Conservation (phyloP, 2,797 vertebrate genomes). For the Anguilla marmorata region DNA sequence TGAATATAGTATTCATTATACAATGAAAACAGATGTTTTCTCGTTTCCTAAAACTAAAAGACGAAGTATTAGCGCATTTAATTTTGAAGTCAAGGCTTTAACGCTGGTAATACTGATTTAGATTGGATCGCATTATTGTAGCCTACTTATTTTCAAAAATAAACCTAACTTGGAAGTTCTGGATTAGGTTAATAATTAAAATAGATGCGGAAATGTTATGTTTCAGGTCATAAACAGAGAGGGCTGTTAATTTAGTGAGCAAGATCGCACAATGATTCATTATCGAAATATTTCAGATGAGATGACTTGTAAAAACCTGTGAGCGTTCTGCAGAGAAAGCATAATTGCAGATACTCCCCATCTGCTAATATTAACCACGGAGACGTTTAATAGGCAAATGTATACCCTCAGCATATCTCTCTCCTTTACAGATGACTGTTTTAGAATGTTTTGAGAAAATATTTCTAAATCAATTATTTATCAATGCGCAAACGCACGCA, state of each 20-base stretch:
- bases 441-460: constrained; percentile 67
- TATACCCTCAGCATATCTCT: constrained; percentile 72
- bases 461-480: constrained; percentile 16
- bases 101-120: not conserved
- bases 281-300: constrained; percentile 62
- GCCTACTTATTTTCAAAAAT: not conserved
- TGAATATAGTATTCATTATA: not conserved
- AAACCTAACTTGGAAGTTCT: not conserved
- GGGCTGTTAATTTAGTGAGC: not conserved
- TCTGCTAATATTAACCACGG: constrained; percentile 69
- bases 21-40: not conserved
- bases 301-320: constrained; percentile 53
- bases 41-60: not conserved
- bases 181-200: not conserved
- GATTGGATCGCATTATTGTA: not conserved
- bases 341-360: constrained; percentile 72
- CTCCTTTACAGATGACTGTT: constrained; percentile 79
- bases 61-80: not conserved
- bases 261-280: constrained; percentile 16
- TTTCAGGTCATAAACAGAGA: not conserved
- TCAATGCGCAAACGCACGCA: constrained; percentile 8
- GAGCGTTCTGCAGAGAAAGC: constrained; percentile 69
- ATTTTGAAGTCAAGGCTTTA: not conserved
- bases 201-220: not conserved
- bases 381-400: constrained; percentile 69